A percentile compares a stretch with the other conserved stretches of the same genome.
phyloP scores from a whole-genome alignment of 2,797 vertebrate genomes.

The Nasua narica region DNA sequence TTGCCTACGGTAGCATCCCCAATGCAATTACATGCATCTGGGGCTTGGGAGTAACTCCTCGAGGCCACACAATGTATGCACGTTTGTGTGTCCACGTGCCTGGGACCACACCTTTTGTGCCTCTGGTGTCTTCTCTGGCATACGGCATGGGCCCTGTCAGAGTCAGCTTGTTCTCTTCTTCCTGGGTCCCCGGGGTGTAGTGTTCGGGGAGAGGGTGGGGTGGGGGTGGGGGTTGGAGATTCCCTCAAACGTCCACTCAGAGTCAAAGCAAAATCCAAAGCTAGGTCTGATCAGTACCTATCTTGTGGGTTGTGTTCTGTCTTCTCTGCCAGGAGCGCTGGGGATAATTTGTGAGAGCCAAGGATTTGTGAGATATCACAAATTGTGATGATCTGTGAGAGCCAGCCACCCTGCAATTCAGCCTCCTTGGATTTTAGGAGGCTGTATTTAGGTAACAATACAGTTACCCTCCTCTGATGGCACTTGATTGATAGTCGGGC shows the following conservation, averaged over 20 bases:
- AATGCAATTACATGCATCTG: neutral
- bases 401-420: neutral
- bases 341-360: neutral
- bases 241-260: neutral
- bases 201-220: too few relatives aligned
- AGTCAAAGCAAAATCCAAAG: neutral
- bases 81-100: neutral
- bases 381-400: neutral
- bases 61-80: neutral
- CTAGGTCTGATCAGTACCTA: neutral
- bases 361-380: too few relatives aligned
- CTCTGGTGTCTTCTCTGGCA: neutral
- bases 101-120: neutral
- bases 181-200: neutral
- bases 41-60: neutral
- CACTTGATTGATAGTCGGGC: neutral
- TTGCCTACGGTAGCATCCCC: neutral
- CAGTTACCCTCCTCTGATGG: neutral
- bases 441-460: too few relatives aligned
- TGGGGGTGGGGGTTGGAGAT: neutral
- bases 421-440: neutral
- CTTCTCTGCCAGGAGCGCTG: neutral
- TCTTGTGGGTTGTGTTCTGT: neutral
- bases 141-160: fast-evolving
- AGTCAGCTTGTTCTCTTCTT: neutral